phyloP scores from a whole-genome alignment of 2,113 vertebrate genomes.

The Sphyrna mokarran region DNA sequence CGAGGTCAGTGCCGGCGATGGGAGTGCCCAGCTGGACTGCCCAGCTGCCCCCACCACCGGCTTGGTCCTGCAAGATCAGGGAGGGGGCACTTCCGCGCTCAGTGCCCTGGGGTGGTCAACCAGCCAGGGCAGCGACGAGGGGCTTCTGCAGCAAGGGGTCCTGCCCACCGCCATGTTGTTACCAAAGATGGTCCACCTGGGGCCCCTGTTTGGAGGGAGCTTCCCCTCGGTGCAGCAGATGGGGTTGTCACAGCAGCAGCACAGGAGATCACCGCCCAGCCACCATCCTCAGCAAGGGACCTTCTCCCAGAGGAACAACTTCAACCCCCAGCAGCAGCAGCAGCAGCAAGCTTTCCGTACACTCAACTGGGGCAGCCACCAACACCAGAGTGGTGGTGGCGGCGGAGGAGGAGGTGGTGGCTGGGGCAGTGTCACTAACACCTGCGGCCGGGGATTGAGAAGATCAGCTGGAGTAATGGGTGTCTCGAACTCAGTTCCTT shows the following conservation, averaged over 20 bases:
- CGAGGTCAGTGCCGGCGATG: neutral
- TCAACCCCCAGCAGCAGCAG: neutral
- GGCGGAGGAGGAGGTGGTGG: neutral
- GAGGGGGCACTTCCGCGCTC: neutral
- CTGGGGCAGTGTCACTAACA: neutral
- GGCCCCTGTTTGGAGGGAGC: neutral
- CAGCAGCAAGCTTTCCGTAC: neutral
- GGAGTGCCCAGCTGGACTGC: neutral
- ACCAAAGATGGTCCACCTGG: conserved; percentile 20
- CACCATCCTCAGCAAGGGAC: neutral
- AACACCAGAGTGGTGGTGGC: neutral
- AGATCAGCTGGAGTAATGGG: conserved; percentile 11
- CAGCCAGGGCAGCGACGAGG: neutral
- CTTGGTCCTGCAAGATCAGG: conserved; percentile 16
- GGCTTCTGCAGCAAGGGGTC: neutral
- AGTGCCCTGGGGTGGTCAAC: neutral
- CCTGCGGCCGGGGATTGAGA: neutral
- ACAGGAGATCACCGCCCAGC: neutral
- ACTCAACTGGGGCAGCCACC: neutral
- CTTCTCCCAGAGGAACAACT: conserved; percentile 16
- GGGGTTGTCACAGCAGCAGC: conserved; percentile 15
- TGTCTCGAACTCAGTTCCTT: neutral
- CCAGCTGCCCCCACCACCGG: neutral
- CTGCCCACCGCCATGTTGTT: conserved; percentile 4
- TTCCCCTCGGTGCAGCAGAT: conserved; percentile 20